Percentiles rank a stretch among this genome's conserved stretches.
phyloP scores from a whole-genome alignment of 2,113 vertebrate genomes.

The Leptocoma aspasia region DNA sequence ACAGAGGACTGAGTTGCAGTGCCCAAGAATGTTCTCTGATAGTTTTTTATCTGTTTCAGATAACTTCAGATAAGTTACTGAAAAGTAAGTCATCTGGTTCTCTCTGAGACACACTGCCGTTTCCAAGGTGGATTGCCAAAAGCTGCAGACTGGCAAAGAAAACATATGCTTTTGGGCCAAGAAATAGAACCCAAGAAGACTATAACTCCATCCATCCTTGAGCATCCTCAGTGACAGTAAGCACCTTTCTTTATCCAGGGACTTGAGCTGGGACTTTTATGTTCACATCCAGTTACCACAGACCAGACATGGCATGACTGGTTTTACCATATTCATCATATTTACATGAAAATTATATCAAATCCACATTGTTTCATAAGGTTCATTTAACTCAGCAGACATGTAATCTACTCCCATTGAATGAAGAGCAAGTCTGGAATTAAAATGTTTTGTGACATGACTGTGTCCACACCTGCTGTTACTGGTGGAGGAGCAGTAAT shows the following conservation, averaged over 20 bases:
- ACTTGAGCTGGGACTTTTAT: not conserved
- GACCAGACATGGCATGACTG: not conserved
- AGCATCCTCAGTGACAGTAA: not conserved
- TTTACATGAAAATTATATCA: not conserved
- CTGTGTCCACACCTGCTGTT: not conserved
- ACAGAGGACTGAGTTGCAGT: not conserved
- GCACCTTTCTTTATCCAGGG: not conserved
- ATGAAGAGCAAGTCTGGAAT: not conserved
- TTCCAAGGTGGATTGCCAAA: not conserved
- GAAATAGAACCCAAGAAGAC: not conserved
- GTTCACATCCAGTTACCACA: not conserved
- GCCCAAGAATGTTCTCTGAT: not conserved
- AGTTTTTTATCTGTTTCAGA: not conserved
- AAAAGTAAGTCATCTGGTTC: not conserved
- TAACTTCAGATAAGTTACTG: not conserved
- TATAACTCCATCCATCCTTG: not conserved
- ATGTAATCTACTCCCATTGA: not conserved
- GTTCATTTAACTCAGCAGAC: not conserved
- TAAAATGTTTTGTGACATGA: not conserved
- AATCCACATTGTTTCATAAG: not conserved
- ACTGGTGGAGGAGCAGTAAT: not conserved
- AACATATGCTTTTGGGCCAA: not conserved
- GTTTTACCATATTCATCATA: not conserved
- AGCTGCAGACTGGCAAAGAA: not conserved
- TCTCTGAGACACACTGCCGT: not conserved